A percentile compares a stretch with the other conserved stretches of the same genome.
phyloP scores from a whole-genome alignment of 2,888 invertebrate species.

The Xestoiulus laeticollis region DNA sequence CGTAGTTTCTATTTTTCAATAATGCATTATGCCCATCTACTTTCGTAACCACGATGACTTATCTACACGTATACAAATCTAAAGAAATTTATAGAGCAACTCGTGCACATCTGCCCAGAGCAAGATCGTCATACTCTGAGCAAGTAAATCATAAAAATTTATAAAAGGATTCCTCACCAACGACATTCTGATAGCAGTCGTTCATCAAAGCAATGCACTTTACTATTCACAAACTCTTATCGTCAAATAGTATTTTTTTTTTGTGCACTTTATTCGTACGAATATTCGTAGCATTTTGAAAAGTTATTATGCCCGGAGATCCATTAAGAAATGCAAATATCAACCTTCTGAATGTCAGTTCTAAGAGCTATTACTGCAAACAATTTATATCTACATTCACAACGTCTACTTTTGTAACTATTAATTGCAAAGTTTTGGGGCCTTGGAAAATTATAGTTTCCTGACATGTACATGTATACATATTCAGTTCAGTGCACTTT shows the following conservation, averaged over 20 bases:
- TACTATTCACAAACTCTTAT: background rate
- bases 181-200: slow-evolving; percentile 35
- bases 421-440: background rate
- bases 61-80: background rate
- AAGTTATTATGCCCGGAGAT: background rate
- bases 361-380: background rate
- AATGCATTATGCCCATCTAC: background rate
- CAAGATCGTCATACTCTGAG: background rate
- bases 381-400: background rate
- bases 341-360: background rate
- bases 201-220: slow-evolving; percentile 42
- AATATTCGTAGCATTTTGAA: background rate
- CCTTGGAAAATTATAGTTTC: background rate
- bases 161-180: slow-evolving; percentile 38
- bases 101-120: background rate
- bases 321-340: slow-evolving; percentile 38
- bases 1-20: background rate
- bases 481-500: background rate
- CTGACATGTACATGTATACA: too few species aligned
- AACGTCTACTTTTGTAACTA: background rate
- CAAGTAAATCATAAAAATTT: slow-evolving; percentile 12
- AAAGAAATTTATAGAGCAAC: background rate
- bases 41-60: background rate
- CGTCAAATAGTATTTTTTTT: slow-evolving; percentile 26
- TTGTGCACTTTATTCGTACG: slow-evolving; percentile 39